Percentiles rank a stretch among this genome's conserved stretches.
phyloP scores from a whole-genome alignment of 2,888 invertebrate genomes.

The Papilio gigon region DNA sequence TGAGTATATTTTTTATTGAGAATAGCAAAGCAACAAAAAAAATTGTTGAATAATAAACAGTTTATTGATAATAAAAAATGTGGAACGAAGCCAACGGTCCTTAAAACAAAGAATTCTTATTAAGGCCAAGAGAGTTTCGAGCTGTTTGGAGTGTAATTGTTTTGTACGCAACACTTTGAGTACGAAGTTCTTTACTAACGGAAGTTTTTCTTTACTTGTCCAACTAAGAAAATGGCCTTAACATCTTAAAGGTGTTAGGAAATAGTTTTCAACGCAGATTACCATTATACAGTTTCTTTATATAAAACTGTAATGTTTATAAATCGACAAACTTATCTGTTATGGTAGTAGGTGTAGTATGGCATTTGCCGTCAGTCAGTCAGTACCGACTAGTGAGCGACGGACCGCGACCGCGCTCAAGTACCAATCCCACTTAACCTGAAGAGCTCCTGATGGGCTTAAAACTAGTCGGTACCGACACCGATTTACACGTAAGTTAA shows the following conservation, averaged over 20 bases:
- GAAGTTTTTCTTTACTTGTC: conserved; percentile 12
- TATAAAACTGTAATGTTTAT: background rate
- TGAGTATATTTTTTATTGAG: background rate
- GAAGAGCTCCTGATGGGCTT: too few species aligned
- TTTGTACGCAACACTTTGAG: conserved; percentile 17
- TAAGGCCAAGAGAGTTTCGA: conserved; percentile 16
- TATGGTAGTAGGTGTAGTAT: too few species aligned
- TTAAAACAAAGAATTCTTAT: conserved; percentile 24
- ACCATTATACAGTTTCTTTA: background rate
- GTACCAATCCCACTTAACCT: too few species aligned
- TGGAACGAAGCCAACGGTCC: conserved; percentile 11
- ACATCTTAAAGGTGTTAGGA: background rate
- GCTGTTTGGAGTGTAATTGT: conserved; percentile 27
- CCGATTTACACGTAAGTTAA: too few species aligned
- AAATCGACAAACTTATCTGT: background rate
- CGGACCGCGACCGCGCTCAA: too few species aligned
- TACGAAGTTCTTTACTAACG: conserved; percentile 17
- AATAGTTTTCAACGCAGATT: conserved; percentile 1
- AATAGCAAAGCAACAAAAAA: background rate
- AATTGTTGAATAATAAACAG: background rate
- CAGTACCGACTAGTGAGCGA: too few species aligned
- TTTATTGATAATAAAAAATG: conserved; percentile 17
- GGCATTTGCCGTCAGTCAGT: too few species aligned
- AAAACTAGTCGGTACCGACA: too few species aligned
- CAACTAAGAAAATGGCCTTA: conserved; percentile 18